Base-by-base conservation (phyloP, 2,797 vertebrate species). In the Acrossocheilus fasciatus region DNA sequence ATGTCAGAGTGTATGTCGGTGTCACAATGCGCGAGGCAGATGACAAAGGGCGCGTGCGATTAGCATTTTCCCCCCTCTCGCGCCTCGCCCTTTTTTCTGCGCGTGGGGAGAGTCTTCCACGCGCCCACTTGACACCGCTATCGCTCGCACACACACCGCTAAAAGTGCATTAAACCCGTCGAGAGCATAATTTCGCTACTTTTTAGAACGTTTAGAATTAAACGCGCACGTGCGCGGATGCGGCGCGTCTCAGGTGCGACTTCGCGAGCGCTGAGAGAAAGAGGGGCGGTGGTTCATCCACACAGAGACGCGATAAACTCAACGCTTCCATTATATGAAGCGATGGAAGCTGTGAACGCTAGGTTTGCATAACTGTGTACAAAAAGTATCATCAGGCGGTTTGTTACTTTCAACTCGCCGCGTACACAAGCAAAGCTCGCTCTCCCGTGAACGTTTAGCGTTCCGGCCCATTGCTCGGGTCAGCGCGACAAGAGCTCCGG, bases 61-160 rank as follows among this genome's bases (percentile, higher is more conserved):
- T 88, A 69, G 74, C 86, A 10, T 87, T 77, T 84, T 54, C 85
- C 64, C 47, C 88, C 87, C 90, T 89, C 88, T 50, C 90, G 91
- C 92, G 94, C 95, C 95, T 93, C 95, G 94, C 95, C 95, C 95
- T 95, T 95, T 94, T 87, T 87, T 89, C 81, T 89, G 26, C 50
- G 66, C 81, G 52, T 47, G 75, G 68, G 54, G 62, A 57, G 62
- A 47, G 47, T 73, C 81, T 4, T n/a, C 54, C 45, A 81, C 39
- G 30, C 45, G 41, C 15, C 20, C 59, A 41, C 39, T 34, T 43
- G 39, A 18, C 70, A 43, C 18, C 9, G 6, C 26, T 26, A 47
- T 59, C 23, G 30, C 7, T 43, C 47, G 7, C 8, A 36, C 26
- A 41, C 6, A 69, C 39, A 68, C 10, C 15, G 43, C 34, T 57